Percentiles rank a stretch among this genome's conserved stretches.
phyloP scores from a whole-genome alignment of 2,888 invertebrate species.

The Mantis religiosa region DNA sequence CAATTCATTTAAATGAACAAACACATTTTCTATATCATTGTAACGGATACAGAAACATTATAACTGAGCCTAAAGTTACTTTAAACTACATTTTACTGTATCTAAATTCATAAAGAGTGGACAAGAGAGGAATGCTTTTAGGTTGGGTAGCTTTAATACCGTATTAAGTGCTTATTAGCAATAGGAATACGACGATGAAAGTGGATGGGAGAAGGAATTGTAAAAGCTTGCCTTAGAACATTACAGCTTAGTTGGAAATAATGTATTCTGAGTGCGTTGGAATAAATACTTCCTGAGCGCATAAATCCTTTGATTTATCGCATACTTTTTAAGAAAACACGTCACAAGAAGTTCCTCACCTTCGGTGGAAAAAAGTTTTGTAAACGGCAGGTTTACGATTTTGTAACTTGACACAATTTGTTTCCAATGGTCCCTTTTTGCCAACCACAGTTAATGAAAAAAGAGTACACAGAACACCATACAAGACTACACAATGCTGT shows the following conservation, averaged over 20 bases:
- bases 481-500: constrained; percentile 17
- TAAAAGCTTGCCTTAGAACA: neutral
- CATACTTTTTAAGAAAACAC: neutral
- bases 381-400: neutral
- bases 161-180: neutral
- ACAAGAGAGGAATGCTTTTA: neutral
- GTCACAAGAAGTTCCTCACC: neutral
- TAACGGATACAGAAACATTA: neutral
- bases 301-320: neutral
- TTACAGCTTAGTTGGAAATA: neutral
- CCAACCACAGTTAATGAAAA: constrained; percentile 18
- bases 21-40: neutral
- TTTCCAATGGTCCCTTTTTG: constrained; percentile 19
- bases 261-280: neutral
- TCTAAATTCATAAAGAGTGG: neutral
- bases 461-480: constrained; percentile 16
- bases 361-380: neutral
- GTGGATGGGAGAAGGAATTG: neutral
- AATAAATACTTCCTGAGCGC: neutral
- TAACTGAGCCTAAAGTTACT: neutral
- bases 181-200: neutral
- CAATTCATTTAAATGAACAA: neutral
- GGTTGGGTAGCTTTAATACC: neutral
- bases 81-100: neutral
- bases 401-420: neutral